phyloP scores from a whole-genome alignment of 2,888 invertebrate species.

The Dendrolimus houi region DNA sequence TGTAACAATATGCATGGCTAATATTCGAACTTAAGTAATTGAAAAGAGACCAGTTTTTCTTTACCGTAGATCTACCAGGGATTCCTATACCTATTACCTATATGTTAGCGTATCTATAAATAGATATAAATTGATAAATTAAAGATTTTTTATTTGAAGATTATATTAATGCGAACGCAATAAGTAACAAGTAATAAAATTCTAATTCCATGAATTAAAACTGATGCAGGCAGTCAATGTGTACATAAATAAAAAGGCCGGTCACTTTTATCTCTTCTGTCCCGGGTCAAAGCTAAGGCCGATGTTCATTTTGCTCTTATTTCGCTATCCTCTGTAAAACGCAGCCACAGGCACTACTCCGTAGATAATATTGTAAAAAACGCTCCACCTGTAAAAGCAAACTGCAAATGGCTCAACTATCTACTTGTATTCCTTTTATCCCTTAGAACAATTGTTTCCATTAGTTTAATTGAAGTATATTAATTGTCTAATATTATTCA shows the following conservation, averaged over 20 bases:
- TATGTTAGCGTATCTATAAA: too few species aligned
- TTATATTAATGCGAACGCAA: too few species aligned
- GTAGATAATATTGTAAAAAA: slow-evolving; percentile 40
- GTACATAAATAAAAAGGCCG: slow-evolving; percentile 41
- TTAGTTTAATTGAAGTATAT: too few species aligned
- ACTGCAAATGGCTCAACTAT: slow-evolving; percentile 19
- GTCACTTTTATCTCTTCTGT: slow-evolving; percentile 43
- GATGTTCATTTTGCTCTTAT: slow-evolving; percentile 41
- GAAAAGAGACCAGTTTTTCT: too few species aligned
- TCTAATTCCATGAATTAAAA: not conserved
- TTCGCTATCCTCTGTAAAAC: slow-evolving; percentile 38
- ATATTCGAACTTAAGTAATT: too few species aligned
- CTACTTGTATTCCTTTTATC: slow-evolving; percentile 17
- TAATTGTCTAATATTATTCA: too few species aligned
- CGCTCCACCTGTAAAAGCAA: slow-evolving; percentile 31
- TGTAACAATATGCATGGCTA: too few species aligned
- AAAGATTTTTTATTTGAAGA: too few species aligned
- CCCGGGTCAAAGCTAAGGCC: slow-evolving; percentile 26
- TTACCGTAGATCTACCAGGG: too few species aligned
- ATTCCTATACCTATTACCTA: too few species aligned
- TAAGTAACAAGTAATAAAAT: not conserved
- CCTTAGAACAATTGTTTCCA: too few species aligned
- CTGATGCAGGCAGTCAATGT: slow-evolving; percentile 22
- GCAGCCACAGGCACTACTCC: slow-evolving; percentile 27
- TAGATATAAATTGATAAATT: too few species aligned